Base-by-base conservation (phyloP, 2,888 invertebrate genomes). In the Eupeodes luniger region DNA sequence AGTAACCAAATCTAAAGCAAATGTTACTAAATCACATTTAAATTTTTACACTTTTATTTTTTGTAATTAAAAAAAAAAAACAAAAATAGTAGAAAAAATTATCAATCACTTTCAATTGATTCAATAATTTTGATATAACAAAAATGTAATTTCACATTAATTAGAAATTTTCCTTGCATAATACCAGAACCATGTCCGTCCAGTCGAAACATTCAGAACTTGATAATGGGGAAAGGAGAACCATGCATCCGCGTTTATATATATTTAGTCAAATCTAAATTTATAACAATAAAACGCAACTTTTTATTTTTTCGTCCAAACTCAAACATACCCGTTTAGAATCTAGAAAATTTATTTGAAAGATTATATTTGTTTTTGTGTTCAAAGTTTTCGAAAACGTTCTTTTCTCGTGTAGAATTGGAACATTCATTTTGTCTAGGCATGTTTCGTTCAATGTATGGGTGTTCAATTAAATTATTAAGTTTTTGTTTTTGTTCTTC, bases 231-330 rank as follows among this genome's bases (percentile, higher is more conserved):
- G 70, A 82, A 82, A 82, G 34, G 67, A 78, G 11, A 36, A 55
- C 67, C 75, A 57, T 64, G 62, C 75, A 82, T 86, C 74, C 86
- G 83, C 76, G 53, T 83, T 87, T 87, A 83, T 84, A 84, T 87
- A 76, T 70, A 72, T 49, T 16, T 82, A 81, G 77, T 69, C 87
- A 90, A 89, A 89, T 91, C 92, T 92, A 92, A 92, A 91, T 90
- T 92, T 92, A 92, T 91, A 92, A 92, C 91, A 91, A 92, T 92
- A 91, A 67, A 70, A 70, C 55, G 91, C 91, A 91, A 92, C 92
- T 92, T 72, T 55, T 27, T 27, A 3, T 27, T 34, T 47, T 19
- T 70, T 9, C 44, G 6, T 11, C 10, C 14, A 0, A 57, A 51
- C 55, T n/a, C 40, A 69, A 59, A 87, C 87, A 40, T 72, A 72